Evolutionary conservation across 1,140 invertebrate genomes (phyloP).

Genomic region (Dolichoris vasculosae): DNA sequence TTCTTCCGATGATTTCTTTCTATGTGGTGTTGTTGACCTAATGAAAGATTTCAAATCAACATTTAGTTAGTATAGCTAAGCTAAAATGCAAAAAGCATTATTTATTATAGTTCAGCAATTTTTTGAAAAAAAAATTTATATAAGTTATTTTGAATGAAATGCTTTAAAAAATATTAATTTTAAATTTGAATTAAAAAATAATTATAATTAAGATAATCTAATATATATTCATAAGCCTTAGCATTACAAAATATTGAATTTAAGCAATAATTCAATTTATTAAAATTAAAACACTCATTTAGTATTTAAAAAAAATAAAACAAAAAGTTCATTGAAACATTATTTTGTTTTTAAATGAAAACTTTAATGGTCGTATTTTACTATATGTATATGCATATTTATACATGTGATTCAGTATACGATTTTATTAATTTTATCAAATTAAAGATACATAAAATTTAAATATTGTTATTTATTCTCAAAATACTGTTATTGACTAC

Average conservation of each 20-base stretch:
- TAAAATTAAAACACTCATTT: too few species aligned
- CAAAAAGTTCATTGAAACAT: too few species aligned
- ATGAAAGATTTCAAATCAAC: constrained; percentile 40
- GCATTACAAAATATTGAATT: too few species aligned
- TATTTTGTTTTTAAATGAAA: too few species aligned
- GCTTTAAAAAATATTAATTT: background rate
- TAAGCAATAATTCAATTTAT: too few species aligned
- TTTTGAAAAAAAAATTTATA: background rate
- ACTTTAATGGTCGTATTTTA: too few species aligned
- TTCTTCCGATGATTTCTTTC: constrained; percentile 73
- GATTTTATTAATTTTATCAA: too few species aligned
- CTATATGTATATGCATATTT: too few species aligned
- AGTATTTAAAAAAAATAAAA: too few species aligned
- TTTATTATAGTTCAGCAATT: background rate
- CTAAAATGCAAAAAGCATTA: background rate
- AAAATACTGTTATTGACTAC: background rate
- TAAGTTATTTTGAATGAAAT: background rate
- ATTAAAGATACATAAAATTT: background rate
- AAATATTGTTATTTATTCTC: background rate
- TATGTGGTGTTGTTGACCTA: constrained; percentile 69
- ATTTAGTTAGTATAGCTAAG: constrained; percentile 23
- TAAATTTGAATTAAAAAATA: background rate
- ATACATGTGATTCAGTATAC: too few species aligned
- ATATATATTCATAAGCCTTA: too few species aligned
- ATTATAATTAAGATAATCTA: too few species aligned